These are phyloP conservation scores for Spilogale gracilis DNA, from an alignment of 2,113 vertebrate genomes.

Conservation along the genomic window DNA sequence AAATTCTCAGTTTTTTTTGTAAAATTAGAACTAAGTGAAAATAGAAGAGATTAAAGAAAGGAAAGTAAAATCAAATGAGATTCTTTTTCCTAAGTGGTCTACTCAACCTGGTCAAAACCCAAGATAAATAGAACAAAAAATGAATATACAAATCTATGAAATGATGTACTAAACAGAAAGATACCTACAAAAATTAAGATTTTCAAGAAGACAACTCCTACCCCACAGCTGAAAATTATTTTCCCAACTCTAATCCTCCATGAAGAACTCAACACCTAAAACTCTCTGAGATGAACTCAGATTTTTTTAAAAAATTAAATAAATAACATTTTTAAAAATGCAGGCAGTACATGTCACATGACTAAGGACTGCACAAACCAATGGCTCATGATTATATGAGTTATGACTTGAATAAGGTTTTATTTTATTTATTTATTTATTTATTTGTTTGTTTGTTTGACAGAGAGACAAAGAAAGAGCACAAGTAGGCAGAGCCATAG, in stretches of 20 bases:
- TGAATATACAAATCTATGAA: neutral
- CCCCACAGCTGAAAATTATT: neutral
- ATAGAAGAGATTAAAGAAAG: neutral
- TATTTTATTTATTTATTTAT: no score
- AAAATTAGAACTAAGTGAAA: neutral
- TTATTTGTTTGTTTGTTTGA: no score
- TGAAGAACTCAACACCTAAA: neutral
- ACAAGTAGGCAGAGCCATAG: no score
- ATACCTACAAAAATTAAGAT: neutral
- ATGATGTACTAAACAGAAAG: neutral
- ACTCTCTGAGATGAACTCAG: neutral
- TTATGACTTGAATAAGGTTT: neutral
- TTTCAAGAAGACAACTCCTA: neutral
- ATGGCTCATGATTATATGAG: neutral
- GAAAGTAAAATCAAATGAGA: neutral
- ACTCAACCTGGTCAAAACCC: neutral
- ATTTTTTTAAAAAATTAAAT: neutral
- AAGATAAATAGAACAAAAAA: neutral
- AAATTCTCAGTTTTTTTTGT: neutral
- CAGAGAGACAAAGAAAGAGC: no score
- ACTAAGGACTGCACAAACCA: neutral
- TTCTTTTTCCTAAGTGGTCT: neutral
- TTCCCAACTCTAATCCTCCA: rapidly evolving
- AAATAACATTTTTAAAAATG: neutral
- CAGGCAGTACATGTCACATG: neutral